phyloP scores from a whole-genome alignment of 2,888 invertebrate species.

The Hirtodrosophila cameraria region DNA sequence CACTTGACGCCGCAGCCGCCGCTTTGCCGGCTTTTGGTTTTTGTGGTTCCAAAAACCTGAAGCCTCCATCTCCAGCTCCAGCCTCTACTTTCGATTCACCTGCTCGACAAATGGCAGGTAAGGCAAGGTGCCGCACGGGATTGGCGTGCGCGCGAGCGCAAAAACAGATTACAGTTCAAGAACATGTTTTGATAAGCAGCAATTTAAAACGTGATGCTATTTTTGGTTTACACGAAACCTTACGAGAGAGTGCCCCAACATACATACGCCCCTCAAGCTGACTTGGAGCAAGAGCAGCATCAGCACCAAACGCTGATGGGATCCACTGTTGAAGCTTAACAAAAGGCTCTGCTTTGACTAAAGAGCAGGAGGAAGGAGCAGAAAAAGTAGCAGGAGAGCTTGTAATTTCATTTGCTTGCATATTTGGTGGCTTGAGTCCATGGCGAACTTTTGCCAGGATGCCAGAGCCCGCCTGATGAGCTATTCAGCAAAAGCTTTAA shows the following conservation, averaged over 20 bases:
- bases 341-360: constrained; percentile 28
- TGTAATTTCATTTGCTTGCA: constrained; percentile 67
- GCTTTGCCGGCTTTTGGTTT: constrained; percentile 60
- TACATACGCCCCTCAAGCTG: constrained; percentile 9
- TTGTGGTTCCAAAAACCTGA: constrained; percentile 41
- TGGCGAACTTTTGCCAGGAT: constrained; percentile 11
- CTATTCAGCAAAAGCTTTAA: constrained; percentile 40
- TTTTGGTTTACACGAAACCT: constrained; percentile 70
- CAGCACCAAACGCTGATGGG: constrained; percentile 4
- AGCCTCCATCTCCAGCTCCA: neutral
- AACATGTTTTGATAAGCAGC: constrained; percentile 81
- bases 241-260: constrained; percentile 11
- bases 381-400: constrained; percentile 14
- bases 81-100: neutral
- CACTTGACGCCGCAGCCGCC: constrained; percentile 53
- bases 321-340: constrained; percentile 37
- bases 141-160: constrained; percentile 64
- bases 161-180: constrained; percentile 78
- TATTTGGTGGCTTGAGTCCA: constrained; percentile 50
- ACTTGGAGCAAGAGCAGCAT: constrained; percentile 10
- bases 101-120: constrained; percentile 29
- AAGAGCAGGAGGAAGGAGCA: neutral
- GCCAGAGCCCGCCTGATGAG: constrained; percentile 41
- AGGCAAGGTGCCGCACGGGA: constrained; percentile 29
- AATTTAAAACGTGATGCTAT: constrained; percentile 81